Percentiles rank a stretch among this genome's conserved stretches.
Conservation (phyloP, 2,797 vertebrate genomes). For the Peromyscus melanophrys region DNA sequence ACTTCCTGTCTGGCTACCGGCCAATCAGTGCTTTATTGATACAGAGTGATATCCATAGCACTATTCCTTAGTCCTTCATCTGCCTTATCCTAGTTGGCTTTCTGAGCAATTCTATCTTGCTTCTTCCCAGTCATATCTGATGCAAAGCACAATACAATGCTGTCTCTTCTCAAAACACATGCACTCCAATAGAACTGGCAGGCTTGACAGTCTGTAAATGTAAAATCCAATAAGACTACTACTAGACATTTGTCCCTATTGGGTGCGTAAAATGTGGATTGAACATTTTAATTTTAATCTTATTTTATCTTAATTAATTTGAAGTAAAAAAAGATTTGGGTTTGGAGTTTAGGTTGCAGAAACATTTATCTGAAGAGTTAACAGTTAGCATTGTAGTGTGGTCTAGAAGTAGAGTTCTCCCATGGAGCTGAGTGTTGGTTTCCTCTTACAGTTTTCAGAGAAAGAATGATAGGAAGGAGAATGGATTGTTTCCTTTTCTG, state of each 20-base stretch:
- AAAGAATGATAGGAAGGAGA: background rate
- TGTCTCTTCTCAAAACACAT: background rate
- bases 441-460: background rate
- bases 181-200: background rate
- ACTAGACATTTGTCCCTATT: background rate
- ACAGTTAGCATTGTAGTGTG: background rate
- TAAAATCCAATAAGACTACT: background rate
- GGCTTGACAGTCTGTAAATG: background rate
- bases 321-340: background rate
- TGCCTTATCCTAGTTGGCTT: background rate
- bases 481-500: background rate
- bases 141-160: background rate
- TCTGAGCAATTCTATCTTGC: background rate
- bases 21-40: too few species aligned
- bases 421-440: background rate
- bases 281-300: background rate
- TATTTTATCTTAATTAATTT: constrained; percentile 34
- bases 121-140: background rate
- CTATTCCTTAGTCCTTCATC: background rate
- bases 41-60: too few species aligned
- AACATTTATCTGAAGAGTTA: background rate
- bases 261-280: background rate
- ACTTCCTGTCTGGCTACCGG: too few species aligned
- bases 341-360: background rate
- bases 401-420: background rate